These are phyloP conservation scores for Ridgeia piscesae DNA, from an alignment of 1,140 invertebrate genomes.

Conservation along the genomic window DNA sequence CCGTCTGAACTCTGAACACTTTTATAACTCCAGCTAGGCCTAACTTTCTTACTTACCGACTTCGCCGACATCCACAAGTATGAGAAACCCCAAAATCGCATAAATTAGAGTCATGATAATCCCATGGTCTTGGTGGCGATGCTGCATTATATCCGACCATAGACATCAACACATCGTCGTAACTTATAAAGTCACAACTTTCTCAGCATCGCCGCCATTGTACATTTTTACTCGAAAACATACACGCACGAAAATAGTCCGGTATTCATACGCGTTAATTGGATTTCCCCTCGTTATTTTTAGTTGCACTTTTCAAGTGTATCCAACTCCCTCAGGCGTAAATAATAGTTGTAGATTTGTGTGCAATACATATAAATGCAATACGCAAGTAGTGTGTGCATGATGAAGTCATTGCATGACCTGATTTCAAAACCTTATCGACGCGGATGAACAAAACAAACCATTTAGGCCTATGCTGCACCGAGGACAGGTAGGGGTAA, in stretches of 20 bases:
- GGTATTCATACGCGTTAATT: not conserved
- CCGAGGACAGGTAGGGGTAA: not conserved
- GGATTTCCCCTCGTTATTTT: constrained; percentile 5
- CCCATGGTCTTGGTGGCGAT: not conserved
- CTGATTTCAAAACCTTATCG: not conserved
- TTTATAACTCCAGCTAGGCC: not conserved
- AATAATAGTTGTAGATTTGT: not conserved
- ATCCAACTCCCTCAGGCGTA: not conserved
- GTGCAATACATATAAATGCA: not conserved
- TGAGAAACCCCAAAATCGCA: not conserved
- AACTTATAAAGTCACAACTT: not conserved
- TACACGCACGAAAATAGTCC: not conserved
- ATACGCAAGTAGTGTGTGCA: not conserved
- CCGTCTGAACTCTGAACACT: not conserved
- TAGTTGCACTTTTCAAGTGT: not conserved
- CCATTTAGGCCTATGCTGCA: not conserved
- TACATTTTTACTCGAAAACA: not conserved
- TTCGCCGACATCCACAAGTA: not conserved
- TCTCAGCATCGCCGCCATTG: constrained; percentile 3
- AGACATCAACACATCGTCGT: not conserved
- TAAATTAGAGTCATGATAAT: not conserved
- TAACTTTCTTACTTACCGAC: not conserved
- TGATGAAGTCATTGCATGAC: not conserved
- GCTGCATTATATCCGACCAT: not conserved
- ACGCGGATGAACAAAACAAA: constrained; percentile 5